Evolutionary conservation across 2,113 vertebrate species (phyloP).

Genomic region (Sylvietta virens): DNA sequence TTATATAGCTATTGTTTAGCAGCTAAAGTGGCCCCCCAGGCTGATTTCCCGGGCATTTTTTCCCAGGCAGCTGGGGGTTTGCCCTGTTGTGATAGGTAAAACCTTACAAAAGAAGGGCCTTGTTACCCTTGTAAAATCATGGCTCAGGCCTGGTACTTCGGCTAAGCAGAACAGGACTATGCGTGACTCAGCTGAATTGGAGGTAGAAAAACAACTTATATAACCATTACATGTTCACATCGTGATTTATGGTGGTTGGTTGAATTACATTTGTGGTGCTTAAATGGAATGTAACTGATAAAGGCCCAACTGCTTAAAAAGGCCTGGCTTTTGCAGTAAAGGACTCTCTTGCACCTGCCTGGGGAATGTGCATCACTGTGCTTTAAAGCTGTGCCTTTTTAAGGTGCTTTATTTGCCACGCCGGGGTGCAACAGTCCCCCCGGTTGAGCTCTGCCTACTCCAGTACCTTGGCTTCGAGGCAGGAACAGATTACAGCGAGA

Average conservation of each 20-base stretch:
- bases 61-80: no score
- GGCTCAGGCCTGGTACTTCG: no score
- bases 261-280: neutral
- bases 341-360: neutral
- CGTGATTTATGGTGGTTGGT: neutral
- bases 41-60: no score
- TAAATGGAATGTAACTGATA: neutral
- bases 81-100: neutral
- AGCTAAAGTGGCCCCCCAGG: no score
- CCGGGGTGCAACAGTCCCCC: no score
- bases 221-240: neutral
- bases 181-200: neutral
- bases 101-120: neutral
- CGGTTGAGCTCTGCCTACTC: no score
- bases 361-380: neutral
- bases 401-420: no score
- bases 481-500: no score
- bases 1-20: no score
- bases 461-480: no score
- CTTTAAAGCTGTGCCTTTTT: no score
- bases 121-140: neutral
- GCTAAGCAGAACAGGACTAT: neutral
- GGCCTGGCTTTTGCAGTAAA: neutral
- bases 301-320: neutral
- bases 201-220: neutral